Percentiles rank a stretch among this genome's conserved stretches.
These are phyloP conservation scores for Archilochus colubris DNA, from an alignment of 2,113 vertebrate genomes.

Conservation along the genomic window DNA sequence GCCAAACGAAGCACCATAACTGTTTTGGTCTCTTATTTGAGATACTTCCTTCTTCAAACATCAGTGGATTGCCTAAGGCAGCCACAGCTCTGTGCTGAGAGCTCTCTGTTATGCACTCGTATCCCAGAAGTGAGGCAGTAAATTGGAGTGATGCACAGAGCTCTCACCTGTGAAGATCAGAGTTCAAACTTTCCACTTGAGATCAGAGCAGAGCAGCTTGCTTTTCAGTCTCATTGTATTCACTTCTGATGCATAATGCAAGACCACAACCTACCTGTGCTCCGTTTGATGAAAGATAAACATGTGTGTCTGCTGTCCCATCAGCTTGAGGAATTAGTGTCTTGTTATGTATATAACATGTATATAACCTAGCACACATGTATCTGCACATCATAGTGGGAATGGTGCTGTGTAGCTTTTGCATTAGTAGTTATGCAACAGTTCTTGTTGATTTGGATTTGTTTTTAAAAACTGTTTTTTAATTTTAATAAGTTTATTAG, in stretches of 20 bases:
- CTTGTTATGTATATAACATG: not conserved
- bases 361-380: not conserved
- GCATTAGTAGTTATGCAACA: not conserved
- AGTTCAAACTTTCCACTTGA: not conserved
- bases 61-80: not conserved
- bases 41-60: not conserved
- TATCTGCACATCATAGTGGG: not conserved
- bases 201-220: conserved; percentile 9
- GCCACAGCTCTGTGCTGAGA: accelerated
- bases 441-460: not conserved
- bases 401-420: not conserved
- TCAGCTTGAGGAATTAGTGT: not conserved
- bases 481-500: not conserved
- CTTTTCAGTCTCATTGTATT: conserved; percentile 35
- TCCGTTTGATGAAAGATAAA: conserved; percentile 21
- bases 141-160: not conserved
- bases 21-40: not conserved
- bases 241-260: conserved; percentile 39
- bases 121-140: not conserved
- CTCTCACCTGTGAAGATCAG: conserved; percentile 30
- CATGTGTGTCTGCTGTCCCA: not conserved
- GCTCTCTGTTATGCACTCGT: not conserved
- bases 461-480: no score
- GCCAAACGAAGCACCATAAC: not conserved
- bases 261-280: not conserved